Evolutionary conservation across 2,888 invertebrate genomes (phyloP).

Genomic region (Boloria euphrosyne): DNA sequence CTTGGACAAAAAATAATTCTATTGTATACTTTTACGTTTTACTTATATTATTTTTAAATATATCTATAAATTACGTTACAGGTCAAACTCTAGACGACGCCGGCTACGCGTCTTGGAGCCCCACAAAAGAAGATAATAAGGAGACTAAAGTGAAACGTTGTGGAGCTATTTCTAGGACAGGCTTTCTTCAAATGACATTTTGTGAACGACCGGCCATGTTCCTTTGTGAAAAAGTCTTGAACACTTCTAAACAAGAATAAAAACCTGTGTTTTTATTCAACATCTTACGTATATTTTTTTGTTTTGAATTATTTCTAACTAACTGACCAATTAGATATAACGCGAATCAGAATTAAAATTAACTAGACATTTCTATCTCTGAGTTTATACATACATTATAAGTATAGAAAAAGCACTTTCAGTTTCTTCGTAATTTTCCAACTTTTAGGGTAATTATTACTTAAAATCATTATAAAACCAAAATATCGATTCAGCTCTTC

Average conservation of each 20-base stretch:
- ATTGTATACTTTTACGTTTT: neutral
- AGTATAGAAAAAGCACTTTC: no score
- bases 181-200: conserved; percentile 49
- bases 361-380: no score
- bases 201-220: conserved; percentile 58
- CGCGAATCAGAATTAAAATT: no score
- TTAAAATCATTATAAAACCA: no score
- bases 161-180: conserved; percentile 56
- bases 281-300: neutral
- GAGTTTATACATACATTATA: no score
- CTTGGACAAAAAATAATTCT: neutral
- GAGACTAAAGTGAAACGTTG: conserved; percentile 48
- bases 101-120: conserved; percentile 56
- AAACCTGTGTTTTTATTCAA: no score
- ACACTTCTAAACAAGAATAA: conserved; percentile 20
- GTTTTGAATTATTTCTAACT: neutral
- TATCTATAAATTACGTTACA: conserved; percentile 24
- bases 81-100: conserved; percentile 54
- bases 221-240: conserved; percentile 52
- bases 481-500: no score
- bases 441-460: no score
- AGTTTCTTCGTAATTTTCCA: no score
- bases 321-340: no score
- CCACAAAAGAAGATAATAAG: conserved; percentile 43
- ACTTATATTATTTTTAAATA: neutral